Base-by-base conservation (phyloP, 2,888 invertebrate species). In the Deroplatys truncata region DNA sequence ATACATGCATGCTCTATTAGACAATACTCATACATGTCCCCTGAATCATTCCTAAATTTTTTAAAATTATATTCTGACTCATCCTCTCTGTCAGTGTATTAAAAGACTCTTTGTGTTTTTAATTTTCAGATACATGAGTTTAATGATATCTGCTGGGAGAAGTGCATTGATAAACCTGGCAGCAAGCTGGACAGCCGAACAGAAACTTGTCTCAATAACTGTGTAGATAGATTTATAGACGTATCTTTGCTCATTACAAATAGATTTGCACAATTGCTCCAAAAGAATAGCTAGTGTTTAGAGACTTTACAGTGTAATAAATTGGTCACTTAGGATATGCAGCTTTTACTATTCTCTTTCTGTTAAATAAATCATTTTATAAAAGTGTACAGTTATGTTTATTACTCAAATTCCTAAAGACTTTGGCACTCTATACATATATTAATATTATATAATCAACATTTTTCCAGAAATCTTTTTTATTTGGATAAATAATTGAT, bases 131-230 rank as follows among this genome's bases (percentile, higher is more conserved):
- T 99, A 91, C 98, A 98, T 92, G 97, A 97, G 93, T 97, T 99
- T 93, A 98, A 98, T 92, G 98, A 98, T 92, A 96, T 98, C 91
- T 99, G 99, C 93, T 99, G 99, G 99, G 98, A 99, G 28, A 98
- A 98, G 93, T 99, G 99, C 93, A 96, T 99, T 82, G 98, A 98
- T 89, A 98, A 98, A 92, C 98, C 98, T 8, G 96, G 97, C 82
- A 96, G 96, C 85, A 98, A 98, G 94, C 93, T 99, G 91, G 98
- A 98, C 93, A 96, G 97, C 89, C 96, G 96, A 92, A 98, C 98
- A 1, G 98, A 99, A 94, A 97, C 97, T 0, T 99, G 99, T 92
- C 94, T 99, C 89, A 95, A 96, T 28, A 99, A 99, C 93, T 99
- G 99, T 93, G 98, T 98, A 0, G 98, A 98, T 92, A 95, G 99